Percentiles rank a stretch among this genome's conserved stretches.
phyloP scores from a whole-genome alignment of 2,113 vertebrate species.

The Cephalophus harveyi region DNA sequence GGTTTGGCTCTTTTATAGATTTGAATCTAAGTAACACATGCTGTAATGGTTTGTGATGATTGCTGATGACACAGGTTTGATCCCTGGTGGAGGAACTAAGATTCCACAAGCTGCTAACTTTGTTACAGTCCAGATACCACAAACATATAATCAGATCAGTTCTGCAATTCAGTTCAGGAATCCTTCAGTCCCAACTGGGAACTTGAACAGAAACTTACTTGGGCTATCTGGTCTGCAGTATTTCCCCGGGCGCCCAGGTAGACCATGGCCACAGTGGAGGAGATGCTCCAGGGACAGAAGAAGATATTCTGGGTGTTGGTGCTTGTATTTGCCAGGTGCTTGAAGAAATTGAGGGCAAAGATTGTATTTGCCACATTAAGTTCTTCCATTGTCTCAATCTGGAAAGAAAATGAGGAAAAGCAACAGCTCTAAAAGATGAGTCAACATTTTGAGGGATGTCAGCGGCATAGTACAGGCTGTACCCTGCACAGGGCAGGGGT shows the following conservation, averaged over 20 bases:
- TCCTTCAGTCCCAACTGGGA: background rate
- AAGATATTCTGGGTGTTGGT: constrained; percentile 82
- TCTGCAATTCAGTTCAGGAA: background rate
- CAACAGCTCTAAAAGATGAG: background rate
- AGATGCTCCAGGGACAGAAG: constrained; percentile 89
- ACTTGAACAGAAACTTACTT: constrained; percentile 78
- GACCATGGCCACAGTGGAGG: constrained; percentile 87
- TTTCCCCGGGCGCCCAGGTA: constrained; percentile 87
- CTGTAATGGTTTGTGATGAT: background rate
- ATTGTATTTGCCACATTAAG: constrained; percentile 82
- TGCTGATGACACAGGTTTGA: background rate
- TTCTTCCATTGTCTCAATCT: constrained; percentile 82
- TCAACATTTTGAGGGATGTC: background rate
- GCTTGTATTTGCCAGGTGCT: constrained; percentile 75
- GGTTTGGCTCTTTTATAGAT: background rate
- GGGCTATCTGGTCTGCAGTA: constrained; percentile 89
- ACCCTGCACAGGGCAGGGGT: too few species aligned
- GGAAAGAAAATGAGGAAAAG: background rate
- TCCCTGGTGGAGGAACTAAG: background rate
- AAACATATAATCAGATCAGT: background rate
- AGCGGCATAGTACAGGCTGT: too few species aligned
- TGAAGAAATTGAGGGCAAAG: constrained; percentile 88
- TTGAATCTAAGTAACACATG: background rate
- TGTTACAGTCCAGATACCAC: background rate
- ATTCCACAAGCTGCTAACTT: background rate